Conservation (phyloP, 2,113 vertebrate species). For the Hippocampus guttulatus region DNA sequence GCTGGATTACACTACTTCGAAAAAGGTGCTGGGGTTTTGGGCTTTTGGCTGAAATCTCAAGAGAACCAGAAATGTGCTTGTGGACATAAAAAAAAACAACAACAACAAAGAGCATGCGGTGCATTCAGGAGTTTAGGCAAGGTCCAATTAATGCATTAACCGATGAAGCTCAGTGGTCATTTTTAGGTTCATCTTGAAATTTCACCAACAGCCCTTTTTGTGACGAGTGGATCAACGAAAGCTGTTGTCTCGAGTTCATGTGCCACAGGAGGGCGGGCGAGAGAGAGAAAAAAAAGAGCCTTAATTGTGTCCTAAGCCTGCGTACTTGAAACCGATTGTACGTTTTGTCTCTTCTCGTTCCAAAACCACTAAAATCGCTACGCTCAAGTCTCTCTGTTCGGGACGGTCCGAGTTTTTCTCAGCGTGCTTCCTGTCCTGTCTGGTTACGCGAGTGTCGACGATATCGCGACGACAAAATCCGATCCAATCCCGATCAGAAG, state of each 20-base stretch:
- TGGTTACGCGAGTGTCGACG: background rate
- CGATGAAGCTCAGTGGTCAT: background rate
- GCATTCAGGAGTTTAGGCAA: background rate
- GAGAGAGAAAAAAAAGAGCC: background rate
- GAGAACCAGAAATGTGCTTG: background rate
- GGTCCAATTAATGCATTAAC: background rate
- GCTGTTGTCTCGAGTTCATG: background rate
- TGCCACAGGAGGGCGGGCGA: background rate
- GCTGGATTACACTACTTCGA: background rate
- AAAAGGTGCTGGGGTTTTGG: background rate
- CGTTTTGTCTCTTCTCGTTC: conserved; percentile 26
- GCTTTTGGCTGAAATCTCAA: background rate
- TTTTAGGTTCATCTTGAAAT: background rate
- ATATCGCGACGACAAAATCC: background rate
- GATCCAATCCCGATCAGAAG: background rate
- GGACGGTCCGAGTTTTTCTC: background rate
- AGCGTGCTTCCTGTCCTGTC: background rate
- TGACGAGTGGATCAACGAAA: background rate
- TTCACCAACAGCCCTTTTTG: background rate
- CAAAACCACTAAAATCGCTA: conserved; percentile 67
- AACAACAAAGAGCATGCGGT: no score
- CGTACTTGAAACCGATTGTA: conserved; percentile 32
- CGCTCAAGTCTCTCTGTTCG: background rate
- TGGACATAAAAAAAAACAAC: no score
- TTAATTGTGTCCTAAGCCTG: conserved; percentile 23